A percentile compares a stretch with the other conserved stretches of the same genome.
Evolutionary conservation across 2,113 vertebrate genomes (phyloP).

Genomic region (Equus przewalskii): DNA sequence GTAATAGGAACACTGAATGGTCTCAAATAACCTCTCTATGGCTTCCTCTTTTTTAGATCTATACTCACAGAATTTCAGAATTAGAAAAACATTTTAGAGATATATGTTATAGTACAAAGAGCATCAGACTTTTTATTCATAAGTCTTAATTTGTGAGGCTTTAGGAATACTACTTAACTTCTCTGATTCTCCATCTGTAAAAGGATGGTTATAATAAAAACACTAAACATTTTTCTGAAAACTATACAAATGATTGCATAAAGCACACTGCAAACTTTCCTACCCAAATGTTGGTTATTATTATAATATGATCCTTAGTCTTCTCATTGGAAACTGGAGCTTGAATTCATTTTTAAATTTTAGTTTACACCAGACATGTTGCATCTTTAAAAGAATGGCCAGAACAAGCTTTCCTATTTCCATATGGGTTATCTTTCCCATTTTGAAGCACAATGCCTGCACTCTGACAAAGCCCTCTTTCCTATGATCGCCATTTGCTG

Average conservation of each 20-base stretch:
- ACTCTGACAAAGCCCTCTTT: constrained; percentile 65
- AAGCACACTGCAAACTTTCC: background rate
- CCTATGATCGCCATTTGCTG: constrained; percentile 71
- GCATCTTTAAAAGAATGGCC: constrained; percentile 47
- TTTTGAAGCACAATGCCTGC: constrained; percentile 18
- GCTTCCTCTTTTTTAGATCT: background rate
- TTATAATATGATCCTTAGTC: background rate
- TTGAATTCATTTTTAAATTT: constrained; percentile 54
- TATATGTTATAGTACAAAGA: background rate
- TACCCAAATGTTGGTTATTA: background rate
- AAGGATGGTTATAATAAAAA: constrained; percentile 14
- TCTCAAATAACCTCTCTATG: background rate
- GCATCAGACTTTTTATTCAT: background rate
- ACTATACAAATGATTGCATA: background rate
- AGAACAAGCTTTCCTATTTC: constrained; percentile 27
- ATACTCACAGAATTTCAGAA: background rate
- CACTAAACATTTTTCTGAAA: background rate
- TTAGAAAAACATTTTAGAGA: background rate
- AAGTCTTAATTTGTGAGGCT: background rate
- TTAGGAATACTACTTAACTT: constrained; percentile 11
- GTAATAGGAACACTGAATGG: background rate
- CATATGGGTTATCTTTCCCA: constrained; percentile 3
- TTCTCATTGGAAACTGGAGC: background rate
- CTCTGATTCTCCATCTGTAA: constrained; percentile 30
- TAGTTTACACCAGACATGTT: constrained; percentile 5